Base-by-base conservation (phyloP, 2,113 vertebrate genomes). In the Notothenia rossii region DNA sequence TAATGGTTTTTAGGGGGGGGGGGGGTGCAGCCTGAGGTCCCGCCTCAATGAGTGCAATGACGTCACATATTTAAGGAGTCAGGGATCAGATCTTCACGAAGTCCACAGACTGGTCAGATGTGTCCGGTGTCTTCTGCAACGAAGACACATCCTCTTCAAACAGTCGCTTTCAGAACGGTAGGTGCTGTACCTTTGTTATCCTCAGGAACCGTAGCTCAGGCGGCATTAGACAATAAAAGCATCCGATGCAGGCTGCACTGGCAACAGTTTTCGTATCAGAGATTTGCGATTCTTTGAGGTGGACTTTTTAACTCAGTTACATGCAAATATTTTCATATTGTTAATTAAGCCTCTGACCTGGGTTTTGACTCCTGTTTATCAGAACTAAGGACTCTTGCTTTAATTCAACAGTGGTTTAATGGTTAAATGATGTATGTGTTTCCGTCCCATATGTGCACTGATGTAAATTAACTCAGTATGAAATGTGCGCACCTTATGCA, bases 1-100 rank as follows among this genome's bases (percentile, higher is more conserved):
- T 14, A 20, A 60, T 36, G 25, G 20, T 18, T 3, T 13, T 25
- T 9, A 18, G 20, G 18, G 7, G 49, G 14, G 25, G 49, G 15
- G 18, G 29, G 7, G 1, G 3, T 4, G 43, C 5, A 1, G 50
- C 18, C 20, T 7, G 14, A 63, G 51, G 63, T 55, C 29, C 86
- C 81, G 81, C 87, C 86, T 80, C 36, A 9, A 58, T 6, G 36
- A 29, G 60, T 13, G 56, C 59, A 11, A 20, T 91, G 82, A 91
- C 85, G 88, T 90, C 86, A 86, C 78, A 61, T 43, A 70, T 80
- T 85, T 65, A 82, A 75, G n/a, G 83, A 75, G 29, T 77, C 72
- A 2, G 63, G 18, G 56, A 58, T 62, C 33, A 13, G 54, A 53
- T 18, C 8, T 63, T n/a, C 51, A 20, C 55, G 25, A 48, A 45